Evolutionary conservation across 2,113 vertebrate genomes (phyloP), one percentile per base, ranked within the genome.

Genomic region (Daubentonia madagascariensis): DNA sequence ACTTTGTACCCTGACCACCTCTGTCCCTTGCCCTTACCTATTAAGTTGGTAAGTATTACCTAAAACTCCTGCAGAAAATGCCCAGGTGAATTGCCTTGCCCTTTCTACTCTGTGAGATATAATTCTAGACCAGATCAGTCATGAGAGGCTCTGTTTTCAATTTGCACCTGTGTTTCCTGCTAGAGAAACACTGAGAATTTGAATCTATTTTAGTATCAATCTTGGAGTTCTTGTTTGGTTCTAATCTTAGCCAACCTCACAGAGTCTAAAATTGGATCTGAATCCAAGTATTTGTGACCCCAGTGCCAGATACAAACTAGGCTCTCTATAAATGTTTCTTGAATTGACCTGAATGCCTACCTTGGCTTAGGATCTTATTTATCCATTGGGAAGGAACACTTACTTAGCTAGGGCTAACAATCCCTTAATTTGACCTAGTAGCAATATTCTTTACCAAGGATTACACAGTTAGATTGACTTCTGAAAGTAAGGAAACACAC

Each of bases 261-360:
- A 85, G 30, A 72, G n/a, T 96, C 76, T 92, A 67, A 90, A 92
- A 85, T 70, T 90, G 92, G 32, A 93, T 97, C 85, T 67, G n/a
- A 92, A 85, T 61, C 89, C 37, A 91, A 0, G 80, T 85, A 83
- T 89, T 95, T 86, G 67, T 20, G 7, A 73, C 9, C 37, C 28
- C 43, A n/a, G 6, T 94, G 52, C 16, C 22, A 68, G 65, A 81
- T 25, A 78, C 22, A 91, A 59, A 73, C 6, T 63, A 48, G 40
- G 28, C n/a, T 81, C 2, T 86, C 57, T 70, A 17, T 72, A 96
- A 94, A 80, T 57, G 8, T 73, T 91, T 94, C 67, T 89, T 86
- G 30, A 96, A 65, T 92, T 91, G 59, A 72, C 65, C 35, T 43
- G 13, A 85, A 70, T 75, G 18, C 48, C 45, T 85, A 5, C 79